These are phyloP conservation scores for Drosophila nikananu DNA, from an alignment of 1,140 invertebrate species.

Conservation along the genomic window DNA sequence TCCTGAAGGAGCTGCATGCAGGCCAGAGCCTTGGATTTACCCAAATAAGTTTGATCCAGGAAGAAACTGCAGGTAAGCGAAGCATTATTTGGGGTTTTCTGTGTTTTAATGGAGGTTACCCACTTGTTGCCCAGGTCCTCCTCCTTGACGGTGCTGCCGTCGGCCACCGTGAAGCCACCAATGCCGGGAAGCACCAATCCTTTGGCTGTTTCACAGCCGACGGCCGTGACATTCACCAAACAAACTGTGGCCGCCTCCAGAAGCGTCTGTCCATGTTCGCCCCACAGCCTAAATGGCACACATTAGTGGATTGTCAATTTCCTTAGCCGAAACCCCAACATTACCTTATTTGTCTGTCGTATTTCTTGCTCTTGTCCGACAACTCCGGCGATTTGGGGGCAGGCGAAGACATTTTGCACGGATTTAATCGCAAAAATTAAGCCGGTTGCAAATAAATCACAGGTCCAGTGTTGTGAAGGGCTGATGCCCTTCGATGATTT, in stretches of 20 bases:
- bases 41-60: slow-evolving; percentile 91
- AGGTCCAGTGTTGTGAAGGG: slow-evolving; percentile 52
- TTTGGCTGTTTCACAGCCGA: slow-evolving; percentile 98
- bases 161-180: slow-evolving; percentile 98
- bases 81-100: background rate
- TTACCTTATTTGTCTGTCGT: slow-evolving; percentile 84
- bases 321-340: background rate
- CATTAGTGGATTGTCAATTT: background rate
- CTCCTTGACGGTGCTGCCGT: slow-evolving; percentile 93
- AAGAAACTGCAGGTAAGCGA: slow-evolving; percentile 90
- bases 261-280: slow-evolving; percentile 96
- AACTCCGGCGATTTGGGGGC: slow-evolving; percentile 83
- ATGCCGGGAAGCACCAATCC: slow-evolving; percentile 97
- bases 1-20: slow-evolving; percentile 94
- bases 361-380: slow-evolving; percentile 87
- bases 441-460: slow-evolving; percentile 56
- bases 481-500: too few relatives aligned
- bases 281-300: slow-evolving; percentile 91
- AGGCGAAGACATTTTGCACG: slow-evolving; percentile 77
- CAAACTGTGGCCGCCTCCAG: slow-evolving; percentile 96
- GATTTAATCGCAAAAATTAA: slow-evolving; percentile 13
- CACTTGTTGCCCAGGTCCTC: slow-evolving; percentile 98
- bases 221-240: slow-evolving; percentile 96
- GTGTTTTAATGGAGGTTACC: slow-evolving; percentile 47
- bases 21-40: slow-evolving; percentile 93